These are phyloP conservation scores for Chauna torquata DNA, from an alignment of 2,113 vertebrate genomes.

Conservation along the genomic window DNA sequence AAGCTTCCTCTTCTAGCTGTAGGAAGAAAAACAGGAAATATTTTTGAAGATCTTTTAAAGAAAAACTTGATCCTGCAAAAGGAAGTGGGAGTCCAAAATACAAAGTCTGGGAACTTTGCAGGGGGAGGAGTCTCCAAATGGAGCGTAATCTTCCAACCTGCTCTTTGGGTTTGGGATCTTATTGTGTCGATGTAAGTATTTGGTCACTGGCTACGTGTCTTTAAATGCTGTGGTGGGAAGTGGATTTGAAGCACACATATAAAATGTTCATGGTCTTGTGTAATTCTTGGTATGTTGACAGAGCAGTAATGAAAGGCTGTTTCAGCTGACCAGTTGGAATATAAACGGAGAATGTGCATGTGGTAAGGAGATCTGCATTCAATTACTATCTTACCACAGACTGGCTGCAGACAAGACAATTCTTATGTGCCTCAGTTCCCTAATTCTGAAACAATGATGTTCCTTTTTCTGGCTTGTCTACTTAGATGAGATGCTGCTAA, in stretches of 20 bases:
- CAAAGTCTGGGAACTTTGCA: neutral
- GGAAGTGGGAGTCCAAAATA: neutral
- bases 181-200: neutral
- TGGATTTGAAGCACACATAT: neutral
- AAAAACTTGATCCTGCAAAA: neutral
- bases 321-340: slow-evolving; percentile 56
- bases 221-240: slow-evolving; percentile 11
- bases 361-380: slow-evolving; percentile 51
- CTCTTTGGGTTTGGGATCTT: neutral
- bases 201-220: neutral
- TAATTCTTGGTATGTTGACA: slow-evolving; percentile 58
- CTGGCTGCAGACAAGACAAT: slow-evolving; percentile 44
- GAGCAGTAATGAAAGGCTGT: slow-evolving; percentile 55
- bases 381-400: slow-evolving; percentile 31
- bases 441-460: slow-evolving; percentile 40
- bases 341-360: slow-evolving; percentile 24
- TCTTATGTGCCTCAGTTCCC: slow-evolving; percentile 42
- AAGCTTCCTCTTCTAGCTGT: neutral
- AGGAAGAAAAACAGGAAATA: neutral
- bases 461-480: slow-evolving; percentile 21
- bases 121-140: neutral
- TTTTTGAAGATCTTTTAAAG: neutral
- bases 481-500: neutral
- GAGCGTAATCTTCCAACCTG: neutral
- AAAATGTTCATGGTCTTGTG: slow-evolving; percentile 17